phyloP scores from a whole-genome alignment of 2,113 vertebrate species.

The Pimephales promelas region DNA sequence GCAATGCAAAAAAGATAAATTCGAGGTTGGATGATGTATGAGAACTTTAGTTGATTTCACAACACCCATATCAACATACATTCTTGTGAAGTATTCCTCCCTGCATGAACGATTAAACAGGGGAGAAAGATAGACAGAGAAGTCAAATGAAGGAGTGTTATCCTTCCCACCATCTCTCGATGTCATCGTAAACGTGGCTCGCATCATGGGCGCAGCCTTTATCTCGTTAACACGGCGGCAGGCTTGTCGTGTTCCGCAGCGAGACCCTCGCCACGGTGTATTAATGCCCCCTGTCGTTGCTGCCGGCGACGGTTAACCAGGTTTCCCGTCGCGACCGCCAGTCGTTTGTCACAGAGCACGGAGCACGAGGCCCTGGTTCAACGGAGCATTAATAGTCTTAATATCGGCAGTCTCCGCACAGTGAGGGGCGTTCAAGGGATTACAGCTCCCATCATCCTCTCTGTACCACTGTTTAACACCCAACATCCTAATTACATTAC shows the following conservation, averaged over 20 bases:
- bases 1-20: background rate
- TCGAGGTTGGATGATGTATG: background rate
- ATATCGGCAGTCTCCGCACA: conserved; percentile 52
- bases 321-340: conserved; percentile 44
- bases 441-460: conserved; percentile 54
- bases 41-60: conserved; percentile 32
- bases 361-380: conserved; percentile 52
- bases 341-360: conserved; percentile 56
- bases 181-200: conserved; percentile 42
- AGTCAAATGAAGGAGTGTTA: background rate
- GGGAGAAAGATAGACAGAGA: conserved; percentile 17
- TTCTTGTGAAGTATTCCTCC: background rate
- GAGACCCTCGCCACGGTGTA: conserved; percentile 52
- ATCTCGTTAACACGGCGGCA: conserved; percentile 57
- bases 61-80: conserved; percentile 5
- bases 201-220: conserved; percentile 54
- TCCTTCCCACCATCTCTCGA: conserved; percentile 21
- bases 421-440: conserved; percentile 50
- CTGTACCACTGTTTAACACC: conserved; percentile 47
- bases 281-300: conserved; percentile 59
- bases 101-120: conserved; percentile 13
- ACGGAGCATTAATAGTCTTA: conserved; percentile 57
- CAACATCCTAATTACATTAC: conserved; percentile 54
- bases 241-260: conserved; percentile 52
- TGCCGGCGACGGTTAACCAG: conserved; percentile 44